Evolutionary conservation across 2,888 invertebrate genomes (phyloP), one percentile per base, ranked within the genome.

Genomic region (Perizoma affinitatum): DNA sequence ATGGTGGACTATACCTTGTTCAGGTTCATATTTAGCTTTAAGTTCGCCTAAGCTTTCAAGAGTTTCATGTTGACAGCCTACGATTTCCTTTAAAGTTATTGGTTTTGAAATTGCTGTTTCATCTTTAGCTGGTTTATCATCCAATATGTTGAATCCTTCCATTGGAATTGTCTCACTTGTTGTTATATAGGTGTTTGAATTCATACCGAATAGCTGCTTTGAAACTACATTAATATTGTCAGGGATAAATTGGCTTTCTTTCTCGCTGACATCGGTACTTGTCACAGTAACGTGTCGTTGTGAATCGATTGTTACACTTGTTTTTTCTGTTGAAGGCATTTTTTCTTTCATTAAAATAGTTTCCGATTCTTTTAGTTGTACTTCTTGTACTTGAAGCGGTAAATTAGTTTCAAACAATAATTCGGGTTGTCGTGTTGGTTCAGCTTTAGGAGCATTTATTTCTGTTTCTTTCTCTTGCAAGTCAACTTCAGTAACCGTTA

Each of bases 401-500:
- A 83, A 65, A 55, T 71, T 79, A n/a, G 81, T 68, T 61, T 83
- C 78, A 66, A 77, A 75, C 8, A 67, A 67, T 60, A 78, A 61
- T 53, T 77, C 70, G 46, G 71, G 65, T 58, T 72, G 62, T 47
- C 71, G 76, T n/a, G 62, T 62, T 38, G 63, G 49, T 41, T 67
- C 65, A 44, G 61, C 54, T 58, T 58, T 60, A 56, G 61, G 71
- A 41, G 57, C 57, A 34, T 77, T 68, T 10, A 82, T 64, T 4
- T 56, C 36, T 5, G 72, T 66, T 85, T 93, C 94, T 67, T 86
- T 90, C 65, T 94, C 94, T 40, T 80, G 87, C 52, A 84, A 74
- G 68, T 92, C 79, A 38, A 85, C 79, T 79, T 95, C 93, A 9
- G 86, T 90, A 8, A 95, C 79, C 59, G 93, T 88, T 43, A 95